phyloP scores from a whole-genome alignment of 2,113 vertebrate species.

The zebrafish (Danio rerio) region DNA sequence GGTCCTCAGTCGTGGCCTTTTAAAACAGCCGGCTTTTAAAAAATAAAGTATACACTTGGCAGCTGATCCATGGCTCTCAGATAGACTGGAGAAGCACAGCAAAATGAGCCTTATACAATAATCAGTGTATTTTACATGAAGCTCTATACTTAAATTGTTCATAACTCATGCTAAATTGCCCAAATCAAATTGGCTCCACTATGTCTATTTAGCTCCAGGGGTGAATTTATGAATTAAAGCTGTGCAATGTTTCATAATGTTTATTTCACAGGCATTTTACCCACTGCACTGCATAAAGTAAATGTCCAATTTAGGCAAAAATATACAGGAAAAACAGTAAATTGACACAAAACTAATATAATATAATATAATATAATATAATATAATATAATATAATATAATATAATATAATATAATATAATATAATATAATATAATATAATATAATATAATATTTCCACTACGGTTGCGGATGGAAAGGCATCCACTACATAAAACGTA shows the following conservation, averaged over 20 bases:
- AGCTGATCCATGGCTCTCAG: slow-evolving; percentile 38
- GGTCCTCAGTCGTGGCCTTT: slow-evolving; percentile 36
- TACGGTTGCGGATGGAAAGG: too few relatives aligned
- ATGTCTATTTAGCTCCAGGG: neutral
- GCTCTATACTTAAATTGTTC: neutral
- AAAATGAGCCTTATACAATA: slow-evolving; percentile 2
- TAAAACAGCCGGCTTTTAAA: slow-evolving; percentile 29
- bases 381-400: too few relatives aligned
- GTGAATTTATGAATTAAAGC: neutral
- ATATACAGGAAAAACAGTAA: too few relatives aligned
- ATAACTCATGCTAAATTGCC: neutral
- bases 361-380: too few relatives aligned
- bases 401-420: too few relatives aligned
- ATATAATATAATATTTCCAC: too few relatives aligned
- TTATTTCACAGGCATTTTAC: too few relatives aligned
- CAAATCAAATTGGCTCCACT: neutral
- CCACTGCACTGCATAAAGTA: too few relatives aligned
- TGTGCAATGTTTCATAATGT: neutral
- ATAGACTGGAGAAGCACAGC: neutral
- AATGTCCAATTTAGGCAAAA: too few relatives aligned
- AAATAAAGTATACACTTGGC: slow-evolving; percentile 16
- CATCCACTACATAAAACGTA: too few relatives aligned
- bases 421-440: too few relatives aligned
- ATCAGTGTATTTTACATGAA: neutral
- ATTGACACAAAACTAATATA: too few relatives aligned